These are phyloP conservation scores for Anguilla marmorata DNA, from an alignment of 2,797 vertebrate species.

Conservation along the genomic window DNA sequence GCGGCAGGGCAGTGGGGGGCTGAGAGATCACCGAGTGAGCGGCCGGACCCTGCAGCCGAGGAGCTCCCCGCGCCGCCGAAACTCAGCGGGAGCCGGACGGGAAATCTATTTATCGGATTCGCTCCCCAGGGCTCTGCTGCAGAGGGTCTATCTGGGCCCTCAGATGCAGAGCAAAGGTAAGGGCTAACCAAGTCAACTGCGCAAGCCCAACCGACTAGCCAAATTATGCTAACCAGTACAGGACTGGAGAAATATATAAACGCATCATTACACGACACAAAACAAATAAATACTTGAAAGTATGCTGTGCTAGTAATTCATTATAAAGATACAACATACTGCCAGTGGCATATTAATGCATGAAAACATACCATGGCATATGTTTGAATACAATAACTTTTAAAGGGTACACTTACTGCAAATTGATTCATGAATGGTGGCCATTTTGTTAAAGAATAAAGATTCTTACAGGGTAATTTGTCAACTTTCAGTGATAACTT, in stretches of 20 bases:
- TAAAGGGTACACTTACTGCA: not conserved
- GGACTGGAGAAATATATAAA: not conserved
- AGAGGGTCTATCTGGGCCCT: slow-evolving; percentile 12
- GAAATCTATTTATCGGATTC: slow-evolving; percentile 46
- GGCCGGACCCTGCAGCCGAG: slow-evolving; percentile 32
- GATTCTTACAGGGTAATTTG: not conserved
- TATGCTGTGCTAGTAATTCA: not conserved
- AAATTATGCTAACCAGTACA: not conserved
- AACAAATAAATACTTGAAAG: not conserved
- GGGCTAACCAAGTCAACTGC: not conserved
- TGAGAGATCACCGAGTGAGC: not conserved
- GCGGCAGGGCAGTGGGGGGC: not conserved
- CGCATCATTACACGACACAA: not conserved
- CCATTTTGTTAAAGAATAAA: not conserved
- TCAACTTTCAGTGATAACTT: not conserved
- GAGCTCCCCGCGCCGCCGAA: slow-evolving; percentile 9
- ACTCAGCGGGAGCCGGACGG: slow-evolving; percentile 33
- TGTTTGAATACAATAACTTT: not conserved
- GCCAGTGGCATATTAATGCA: not conserved
- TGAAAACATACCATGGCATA: not conserved
- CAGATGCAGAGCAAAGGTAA: slow-evolving; percentile 11
- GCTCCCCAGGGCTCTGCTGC: slow-evolving; percentile 39
- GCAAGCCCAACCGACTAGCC: not conserved
- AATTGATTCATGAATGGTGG: not conserved
- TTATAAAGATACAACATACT: not conserved